Evolutionary conservation across 2,888 invertebrate genomes (phyloP).

Genomic region (Drymonia ruficornis): DNA sequence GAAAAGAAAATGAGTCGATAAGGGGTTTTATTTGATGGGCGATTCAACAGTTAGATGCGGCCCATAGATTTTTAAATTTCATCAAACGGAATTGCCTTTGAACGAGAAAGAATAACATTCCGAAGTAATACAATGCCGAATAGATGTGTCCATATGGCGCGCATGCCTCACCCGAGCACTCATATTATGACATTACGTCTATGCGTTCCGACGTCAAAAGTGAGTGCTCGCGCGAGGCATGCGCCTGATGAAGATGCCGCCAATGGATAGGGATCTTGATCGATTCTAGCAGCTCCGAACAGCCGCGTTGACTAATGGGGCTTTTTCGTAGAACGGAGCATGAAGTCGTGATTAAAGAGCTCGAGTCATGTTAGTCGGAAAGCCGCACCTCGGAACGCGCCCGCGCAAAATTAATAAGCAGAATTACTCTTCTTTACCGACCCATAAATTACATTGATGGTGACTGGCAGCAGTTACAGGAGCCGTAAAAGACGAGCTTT

Average conservation of each 20-base stretch:
- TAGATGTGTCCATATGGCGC: too few relatives aligned
- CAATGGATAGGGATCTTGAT: slow-evolving; percentile 30
- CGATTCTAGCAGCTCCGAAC: slow-evolving; percentile 46
- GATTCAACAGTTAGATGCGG: slow-evolving; percentile 50
- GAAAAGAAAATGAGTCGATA: slow-evolving; percentile 60
- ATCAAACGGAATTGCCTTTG: slow-evolving; percentile 47
- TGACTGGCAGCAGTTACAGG: slow-evolving; percentile 66
- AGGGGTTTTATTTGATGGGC: slow-evolving; percentile 53
- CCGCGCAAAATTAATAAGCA: slow-evolving; percentile 77
- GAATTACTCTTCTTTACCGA: slow-evolving; percentile 76
- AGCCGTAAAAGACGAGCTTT: slow-evolving; percentile 68
- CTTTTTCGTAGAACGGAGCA: slow-evolving; percentile 46
- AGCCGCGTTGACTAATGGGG: slow-evolving; percentile 47
- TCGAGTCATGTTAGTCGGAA: slow-evolving; percentile 65
- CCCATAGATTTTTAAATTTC: slow-evolving; percentile 50
- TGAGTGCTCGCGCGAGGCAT: too few relatives aligned
- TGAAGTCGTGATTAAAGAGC: slow-evolving; percentile 60
- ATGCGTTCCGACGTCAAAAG: too few relatives aligned
- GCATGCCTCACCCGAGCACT: too few relatives aligned
- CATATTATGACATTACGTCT: too few relatives aligned
- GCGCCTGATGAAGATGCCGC: too few relatives aligned
- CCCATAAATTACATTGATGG: slow-evolving; percentile 79
- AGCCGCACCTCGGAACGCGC: slow-evolving; percentile 65
- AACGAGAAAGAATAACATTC: slow-evolving; percentile 33
- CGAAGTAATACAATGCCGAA: too few relatives aligned